Conservation (phyloP, 2,888 invertebrate genomes). For the Oscheius sp. region DNA sequence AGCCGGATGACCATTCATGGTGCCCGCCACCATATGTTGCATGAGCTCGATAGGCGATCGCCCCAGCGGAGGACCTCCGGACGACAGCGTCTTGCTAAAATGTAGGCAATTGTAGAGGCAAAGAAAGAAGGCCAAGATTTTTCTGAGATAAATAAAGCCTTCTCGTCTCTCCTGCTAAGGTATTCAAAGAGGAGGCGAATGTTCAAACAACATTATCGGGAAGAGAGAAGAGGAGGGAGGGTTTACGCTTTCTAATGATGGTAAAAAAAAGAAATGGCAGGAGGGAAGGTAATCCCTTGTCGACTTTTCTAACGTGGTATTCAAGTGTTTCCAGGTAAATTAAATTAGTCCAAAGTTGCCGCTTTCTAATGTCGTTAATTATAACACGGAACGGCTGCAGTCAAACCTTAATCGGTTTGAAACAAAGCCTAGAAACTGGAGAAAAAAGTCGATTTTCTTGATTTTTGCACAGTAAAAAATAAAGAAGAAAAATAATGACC, state of each 20-base stretch:
- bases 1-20: constrained; percentile 34
- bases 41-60: constrained; percentile 45
- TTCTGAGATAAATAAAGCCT: constrained; percentile 1
- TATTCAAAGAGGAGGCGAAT: constrained; percentile 2
- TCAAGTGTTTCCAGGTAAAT: too few relatives aligned
- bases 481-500: neutral
- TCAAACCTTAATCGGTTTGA: too few relatives aligned
- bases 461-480: too few relatives aligned
- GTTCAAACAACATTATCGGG: constrained; percentile 22
- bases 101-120: too few relatives aligned
- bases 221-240: constrained; percentile 1
- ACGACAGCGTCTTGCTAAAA: constrained; percentile 38
- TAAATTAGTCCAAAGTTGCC: too few relatives aligned
- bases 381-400: too few relatives aligned
- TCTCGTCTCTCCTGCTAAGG: neutral
- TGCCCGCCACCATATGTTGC: constrained; percentile 48
- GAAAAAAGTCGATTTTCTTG: too few relatives aligned
- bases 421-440: too few relatives aligned
- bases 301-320: too few relatives aligned
- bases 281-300: too few relatives aligned
- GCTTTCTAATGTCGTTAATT: too few relatives aligned
- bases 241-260: constrained; percentile 13
- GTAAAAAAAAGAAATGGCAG: neutral
- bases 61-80: constrained; percentile 20
- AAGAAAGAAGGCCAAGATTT: neutral